These are phyloP conservation scores for Mesopsocus fuscifrons DNA, from an alignment of 2,888 invertebrate species.

Conservation along the genomic window DNA sequence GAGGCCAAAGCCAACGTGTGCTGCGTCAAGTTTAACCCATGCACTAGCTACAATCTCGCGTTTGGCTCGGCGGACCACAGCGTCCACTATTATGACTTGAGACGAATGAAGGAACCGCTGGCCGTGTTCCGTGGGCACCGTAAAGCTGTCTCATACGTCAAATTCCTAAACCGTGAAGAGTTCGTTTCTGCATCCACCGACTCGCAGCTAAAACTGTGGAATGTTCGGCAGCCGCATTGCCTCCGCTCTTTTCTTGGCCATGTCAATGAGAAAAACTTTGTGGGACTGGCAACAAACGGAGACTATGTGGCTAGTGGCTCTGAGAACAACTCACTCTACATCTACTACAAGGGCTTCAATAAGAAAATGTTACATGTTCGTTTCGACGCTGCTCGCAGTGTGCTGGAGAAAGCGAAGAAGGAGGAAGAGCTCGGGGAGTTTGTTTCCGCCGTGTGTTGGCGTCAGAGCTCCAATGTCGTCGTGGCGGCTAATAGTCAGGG, in stretches of 20 bases:
- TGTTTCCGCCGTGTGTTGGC: conserved; percentile 91
- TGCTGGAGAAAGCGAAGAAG: conserved; percentile 52
- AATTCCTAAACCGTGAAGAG: conserved; percentile 67
- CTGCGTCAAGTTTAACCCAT: conserved; percentile 79
- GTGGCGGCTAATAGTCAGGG: conserved; percentile 91
- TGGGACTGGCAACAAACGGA: conserved; percentile 79
- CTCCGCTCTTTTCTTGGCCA: conserved; percentile 77
- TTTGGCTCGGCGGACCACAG: conserved; percentile 96
- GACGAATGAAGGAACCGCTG: conserved; percentile 62
- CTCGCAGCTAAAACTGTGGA: conserved; percentile 81
- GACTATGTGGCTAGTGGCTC: conserved; percentile 89
- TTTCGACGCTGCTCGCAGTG: conserved; percentile 64
- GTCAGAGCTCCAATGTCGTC: conserved; percentile 62
- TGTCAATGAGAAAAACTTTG: conserved; percentile 90
- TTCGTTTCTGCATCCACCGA: conserved; percentile 87
- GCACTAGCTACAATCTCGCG: conserved; percentile 69
- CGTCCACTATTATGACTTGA: conserved; percentile 86
- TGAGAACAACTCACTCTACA: conserved; percentile 81
- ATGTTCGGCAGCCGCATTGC: conserved; percentile 52
- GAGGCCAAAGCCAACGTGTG: conserved; percentile 92
- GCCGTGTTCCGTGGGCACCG: conserved; percentile 74
- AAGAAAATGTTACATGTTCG: conserved; percentile 71
- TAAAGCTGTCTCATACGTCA: conserved; percentile 88
- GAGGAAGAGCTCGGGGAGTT: conserved; percentile 82
- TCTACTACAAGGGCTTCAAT: conserved; percentile 79